Evolutionary conservation across 2,888 invertebrate species (phyloP).

Genomic region (Drosophila paranaensis): DNA sequence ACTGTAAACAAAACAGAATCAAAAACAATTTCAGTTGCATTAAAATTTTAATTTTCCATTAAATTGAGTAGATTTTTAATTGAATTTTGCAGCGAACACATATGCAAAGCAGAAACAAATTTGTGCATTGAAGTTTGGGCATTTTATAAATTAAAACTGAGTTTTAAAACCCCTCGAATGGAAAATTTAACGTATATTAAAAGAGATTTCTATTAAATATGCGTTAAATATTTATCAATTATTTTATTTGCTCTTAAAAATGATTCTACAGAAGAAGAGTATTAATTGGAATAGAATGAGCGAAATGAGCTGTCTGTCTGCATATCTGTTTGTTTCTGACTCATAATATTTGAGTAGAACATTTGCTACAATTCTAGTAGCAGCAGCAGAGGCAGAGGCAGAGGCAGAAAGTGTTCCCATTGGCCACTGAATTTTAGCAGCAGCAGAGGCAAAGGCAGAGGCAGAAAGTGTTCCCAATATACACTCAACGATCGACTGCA

Average conservation of each 20-base stretch:
- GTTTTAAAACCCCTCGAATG: background rate
- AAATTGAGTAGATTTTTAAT: constrained; percentile 24
- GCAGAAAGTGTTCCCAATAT: too few relatives aligned
- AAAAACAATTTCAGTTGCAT: constrained; percentile 25
- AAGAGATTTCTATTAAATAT: too few relatives aligned
- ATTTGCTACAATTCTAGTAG: too few relatives aligned
- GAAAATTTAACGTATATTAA: background rate
- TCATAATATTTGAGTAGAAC: too few relatives aligned
- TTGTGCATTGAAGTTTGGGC: background rate
- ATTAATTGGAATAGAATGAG: background rate
- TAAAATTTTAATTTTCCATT: constrained; percentile 17
- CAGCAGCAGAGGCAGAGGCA: too few relatives aligned
- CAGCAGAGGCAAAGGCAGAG: too few relatives aligned
- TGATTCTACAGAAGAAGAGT: background rate
- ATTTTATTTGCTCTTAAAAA: background rate
- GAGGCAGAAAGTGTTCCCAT: too few relatives aligned
- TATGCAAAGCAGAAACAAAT: background rate
- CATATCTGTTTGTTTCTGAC: too few relatives aligned
- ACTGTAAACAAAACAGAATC: constrained; percentile 49
- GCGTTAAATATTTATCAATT: too few relatives aligned
- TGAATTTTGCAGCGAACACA: background rate
- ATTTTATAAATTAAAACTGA: background rate
- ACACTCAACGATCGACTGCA: too few relatives aligned
- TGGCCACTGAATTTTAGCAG: background rate
- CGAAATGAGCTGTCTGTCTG: too few relatives aligned